Base-by-base conservation (phyloP, 2,888 invertebrate genomes). In the Stenichneumon culpator region DNA sequence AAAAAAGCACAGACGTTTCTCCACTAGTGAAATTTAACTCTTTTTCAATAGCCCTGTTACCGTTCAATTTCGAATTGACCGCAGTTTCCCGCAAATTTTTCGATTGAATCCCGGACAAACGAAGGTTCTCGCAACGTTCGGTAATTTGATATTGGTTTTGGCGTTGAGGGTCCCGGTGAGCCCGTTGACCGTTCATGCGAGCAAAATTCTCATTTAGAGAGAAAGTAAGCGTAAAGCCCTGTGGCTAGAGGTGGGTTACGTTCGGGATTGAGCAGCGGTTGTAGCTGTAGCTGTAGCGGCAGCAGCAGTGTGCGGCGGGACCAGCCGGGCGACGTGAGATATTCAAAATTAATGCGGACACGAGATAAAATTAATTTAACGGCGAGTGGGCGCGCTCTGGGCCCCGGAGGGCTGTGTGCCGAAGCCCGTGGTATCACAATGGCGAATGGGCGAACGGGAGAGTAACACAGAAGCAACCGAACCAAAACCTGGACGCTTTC, bases 331-430 rank as follows among this genome's bases (percentile, higher is more conserved):
- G 69, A 81, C 74, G 86, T 79, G 82, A 52, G 74, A 88, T 83
- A 92, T 93, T 88, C 80, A 91, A 92, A 92, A 92, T 93, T 92
- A 92, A 93, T 92, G 86, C 88, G 87, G 89, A 91, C 90, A 92
- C 91, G 92, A 94, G 93, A 94, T 94, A 93, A 93, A 94, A 94
- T 93, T 94, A 94, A 94, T 94, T 93, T 93, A 93, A 93, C 92
- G 92, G 91, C 90, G 89, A 91, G 91, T 90, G 87, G 32, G 63
- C 90, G 88, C 89, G 89, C 90, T 88, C 88, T 86, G 80, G 72
- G 88, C 89, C 93, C 44, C 89, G 87, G 87, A 78, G 86, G 93
- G 93, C 91, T 93, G 90, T 93, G 88, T 93, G 89, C 92, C 81
- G 91, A 92, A 93, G 90, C 89, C 90, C 75, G 52, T 7, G 88